Base-by-base conservation (phyloP, 2,797 vertebrate genomes). In the Urocyon cinereoargenteus region DNA sequence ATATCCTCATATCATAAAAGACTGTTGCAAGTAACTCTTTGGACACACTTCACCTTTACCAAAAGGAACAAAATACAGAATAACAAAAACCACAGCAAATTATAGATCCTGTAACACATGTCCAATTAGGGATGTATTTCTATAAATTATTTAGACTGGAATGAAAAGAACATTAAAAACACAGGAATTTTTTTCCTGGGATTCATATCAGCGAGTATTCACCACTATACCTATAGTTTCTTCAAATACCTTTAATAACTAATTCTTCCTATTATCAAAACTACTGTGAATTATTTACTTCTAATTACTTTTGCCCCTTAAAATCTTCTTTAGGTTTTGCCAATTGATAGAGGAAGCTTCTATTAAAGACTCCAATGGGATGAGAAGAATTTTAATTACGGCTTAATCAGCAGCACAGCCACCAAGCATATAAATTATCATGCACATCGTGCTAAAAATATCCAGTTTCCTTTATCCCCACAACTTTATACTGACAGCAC, bases 371-470 rank as follows among this genome's bases (percentile, higher is more conserved):
- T 99, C 99, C 99, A 99, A 99, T 99, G 99, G 98, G 99, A 99
- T 99, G 99, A 99, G 99, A 99, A 99, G 99, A 99, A 99, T 99
- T 99, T 99, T 99, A 99, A 99, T 99, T 99, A 99, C 99, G 99
- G 99, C 99, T 99, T 99, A 99, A 99, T 99, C 99, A 99, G 99
- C 99, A 99, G 99, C 99, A 99, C 99, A 99, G 99, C 99, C 99
- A 99, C 99, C 99, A 99, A 99, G 99, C 99, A 99, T 99, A 99
- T 99, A 99, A 99, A 99, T 99, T 99, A 99, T 99, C 99, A 99
- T 99, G 99, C 99, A 99, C 99, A 98, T 99, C 99, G 99, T 99
- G 99, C 99, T 99, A 99, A 99, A 99, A 99, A 99, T 99, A 99
- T 99, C 99, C 99, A 99, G 99, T 99, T 98, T 99, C 99, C 99